These are phyloP conservation scores for Drosophila burlai DNA, from an alignment of 1,140 invertebrate genomes.

Conservation along the genomic window DNA sequence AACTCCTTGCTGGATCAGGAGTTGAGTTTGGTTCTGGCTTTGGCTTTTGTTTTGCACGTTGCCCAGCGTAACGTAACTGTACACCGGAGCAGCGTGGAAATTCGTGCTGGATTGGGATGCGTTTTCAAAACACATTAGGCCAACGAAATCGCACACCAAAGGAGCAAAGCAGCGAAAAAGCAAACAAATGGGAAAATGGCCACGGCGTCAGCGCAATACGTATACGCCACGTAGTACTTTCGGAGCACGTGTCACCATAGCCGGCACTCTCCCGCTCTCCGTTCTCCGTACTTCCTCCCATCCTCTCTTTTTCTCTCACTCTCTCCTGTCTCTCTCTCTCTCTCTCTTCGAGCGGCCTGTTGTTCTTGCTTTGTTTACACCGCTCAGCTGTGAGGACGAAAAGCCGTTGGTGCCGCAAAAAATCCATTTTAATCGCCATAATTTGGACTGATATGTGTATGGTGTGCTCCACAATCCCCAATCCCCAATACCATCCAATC, in stretches of 20 bases:
- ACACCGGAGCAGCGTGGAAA: constrained; percentile 39
- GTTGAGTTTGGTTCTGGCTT: constrained; percentile 19
- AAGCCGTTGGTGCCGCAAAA: constrained; percentile 38
- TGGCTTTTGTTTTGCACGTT: constrained; percentile 59
- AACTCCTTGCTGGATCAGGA: constrained; percentile 40
- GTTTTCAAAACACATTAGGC: constrained; percentile 73
- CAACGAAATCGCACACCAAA: constrained; percentile 16
- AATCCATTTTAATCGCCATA: constrained; percentile 68
- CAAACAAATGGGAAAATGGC: constrained; percentile 60
- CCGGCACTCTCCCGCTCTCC: constrained; percentile 23
- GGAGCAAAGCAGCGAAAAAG: constrained; percentile 6
- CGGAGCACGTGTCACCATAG: constrained; percentile 60
- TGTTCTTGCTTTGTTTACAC: constrained; percentile 73
- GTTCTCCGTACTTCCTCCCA: background rate
- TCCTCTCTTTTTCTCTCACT: constrained; percentile 11
- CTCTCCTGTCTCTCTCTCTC: constrained; percentile 12
- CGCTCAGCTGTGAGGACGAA: constrained; percentile 70
- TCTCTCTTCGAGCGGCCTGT: constrained; percentile 37
- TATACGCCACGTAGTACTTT: constrained; percentile 73
- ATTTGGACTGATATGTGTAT: constrained; percentile 41
- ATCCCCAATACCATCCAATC: constrained; percentile 3
- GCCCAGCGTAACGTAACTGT: constrained; percentile 60
- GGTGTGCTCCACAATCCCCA: background rate
- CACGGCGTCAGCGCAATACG: constrained; percentile 79
- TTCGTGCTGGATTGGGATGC: constrained; percentile 56